Base-by-base conservation (phyloP, 2,113 vertebrate species). In the Chitala chitala region DNA sequence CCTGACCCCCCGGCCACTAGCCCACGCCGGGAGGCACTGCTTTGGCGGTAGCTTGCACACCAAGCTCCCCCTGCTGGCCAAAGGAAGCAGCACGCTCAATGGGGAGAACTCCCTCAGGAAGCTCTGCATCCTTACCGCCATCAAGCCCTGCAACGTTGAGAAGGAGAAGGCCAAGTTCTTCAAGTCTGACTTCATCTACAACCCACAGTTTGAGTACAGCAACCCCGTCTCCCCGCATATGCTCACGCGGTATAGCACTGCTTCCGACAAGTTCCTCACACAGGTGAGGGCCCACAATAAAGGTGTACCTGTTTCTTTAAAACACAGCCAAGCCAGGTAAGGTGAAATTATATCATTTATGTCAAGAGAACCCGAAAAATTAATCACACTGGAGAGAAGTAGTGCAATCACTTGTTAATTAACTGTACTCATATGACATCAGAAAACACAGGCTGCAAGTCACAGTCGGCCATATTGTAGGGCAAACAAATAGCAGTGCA, bases 121-220 rank as follows among this genome's bases (percentile, higher is more conserved):
- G 70, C 87, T 92, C 69, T 98, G 94, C 77, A 90, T 98, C 15
- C 87, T 98, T 42, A 84, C 94, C 0, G 95, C 95, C 1, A 93
- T 98, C 84, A 98, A 98, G 78, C 96, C 96, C 0, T 91, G 84
- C 66, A 98, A 98, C 0, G 89, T 98, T 61, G 93, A 97, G 79
- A 92, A 82, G 26, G 96, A 98, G 81, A 96, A 94, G 78, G 74
- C 80, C 20, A 92, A 88, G 36, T 98, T 98, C 80, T 98, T 98
- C 81, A 84, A 84, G 83, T 94, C 94, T 0, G 90, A 92, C 74
- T 98, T 94, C 84, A 90, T 78, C 9, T 95, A 94, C 83, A 91
- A 96, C 56, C 95, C 96, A 13, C 95, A 95, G 17, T 98, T 98
- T 86, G 92, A 94, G 33, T 98, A 98, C 72, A 91, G 88, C 61